Evolutionary conservation across 2,113 vertebrate genomes (phyloP), one percentile per base, ranked within the genome.

Genomic region (Cygnus buccinator): DNA sequence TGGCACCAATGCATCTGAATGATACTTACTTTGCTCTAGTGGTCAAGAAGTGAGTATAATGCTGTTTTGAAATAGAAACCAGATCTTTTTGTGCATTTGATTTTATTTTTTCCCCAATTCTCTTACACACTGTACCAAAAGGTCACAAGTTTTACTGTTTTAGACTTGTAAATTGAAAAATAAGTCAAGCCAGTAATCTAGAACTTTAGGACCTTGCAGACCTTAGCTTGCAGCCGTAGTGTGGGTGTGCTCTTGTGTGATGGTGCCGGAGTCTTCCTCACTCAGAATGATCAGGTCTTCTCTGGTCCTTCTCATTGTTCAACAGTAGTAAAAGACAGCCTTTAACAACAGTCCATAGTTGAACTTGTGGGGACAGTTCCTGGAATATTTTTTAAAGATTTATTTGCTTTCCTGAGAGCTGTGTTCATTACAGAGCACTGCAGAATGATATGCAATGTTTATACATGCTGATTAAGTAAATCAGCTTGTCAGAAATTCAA

Each of bases 341-440:
- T 93, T 67, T 74, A 39, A 59, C 50, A 62, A 31, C 21, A 52
- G 35, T 10, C 26, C 4, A 21, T 0, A 1, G 61, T 44, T 79
- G 73, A 89, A 41, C 14, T 26, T 44, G 35, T 79, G 44, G 77
- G 63, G 61, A 48, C 18, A 62, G 41, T 31, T 3, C 8, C n/a
- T 84, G 68, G n/a, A 63, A 62, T 28, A 72, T 79, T 29, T 68
- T 37, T 87, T 62, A 5, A 14, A 8, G 52, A 66, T 89, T 59
- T 84, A n/a, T 52, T 78, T 78, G 3, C 66, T 87, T 95, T 96
- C 89, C 94, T 95, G 92, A 92, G 87, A 94, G 66, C 82, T 83
- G 52, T 43, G 3, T n/a, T 86, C 19, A 21, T 73, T 87, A 37
- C 62, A 70, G 85, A 87, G n/a, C 70, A 78, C 48, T 91, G 83